Evolutionary conservation across 2,797 vertebrate species (phyloP), one percentile per base, ranked within the genome.

Genomic region (Mus minutoides): DNA sequence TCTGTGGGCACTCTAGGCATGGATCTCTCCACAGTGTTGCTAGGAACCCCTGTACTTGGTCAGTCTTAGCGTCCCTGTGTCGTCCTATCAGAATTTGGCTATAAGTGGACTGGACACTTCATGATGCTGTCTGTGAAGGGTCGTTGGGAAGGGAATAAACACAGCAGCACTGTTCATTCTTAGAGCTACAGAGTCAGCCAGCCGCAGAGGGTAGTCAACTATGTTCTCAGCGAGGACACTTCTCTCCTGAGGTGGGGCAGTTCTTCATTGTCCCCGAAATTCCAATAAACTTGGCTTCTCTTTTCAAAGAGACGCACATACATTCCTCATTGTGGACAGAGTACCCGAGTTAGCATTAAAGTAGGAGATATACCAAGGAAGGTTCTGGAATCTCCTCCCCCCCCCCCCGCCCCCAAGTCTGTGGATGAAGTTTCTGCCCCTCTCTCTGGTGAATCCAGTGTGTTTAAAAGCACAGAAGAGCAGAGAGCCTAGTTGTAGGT

Each of bases 131-230:
- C 87, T 12, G 11, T 37, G 79, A 17, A 43, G 29, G 34, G 49
- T 40, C 67, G 85, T 77, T 2, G 0, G 89, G 54, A 90, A 62
- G 40, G 26, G 75, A 54, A 12, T 7, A 19, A 19, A 43, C 21
- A 13, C 21, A 12, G 13, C 37, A 17, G 43, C 24, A 0, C 52
- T 60, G 77, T 49, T 83, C 24, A 3, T 37, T 90, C 80, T 29
- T 60, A 46, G 46, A 58, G 62, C 43, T n/a, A 71, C 54, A 31
- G 82, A 80, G 89, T 19, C n/a, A 56, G 94, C 96, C 90, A 92
- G 1, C 90, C n/a, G 80, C 62, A 11, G 10, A 91, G n/a, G 73
- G 29, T 12, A 10, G 46, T 90, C n/a, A 17, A 40, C 93, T 26
- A 17, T 83, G 95, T 78, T 71, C 77, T 94, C 12, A 0, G 0